Base-by-base conservation (phyloP, 2,888 invertebrate species). In the Volucella zonaria region DNA sequence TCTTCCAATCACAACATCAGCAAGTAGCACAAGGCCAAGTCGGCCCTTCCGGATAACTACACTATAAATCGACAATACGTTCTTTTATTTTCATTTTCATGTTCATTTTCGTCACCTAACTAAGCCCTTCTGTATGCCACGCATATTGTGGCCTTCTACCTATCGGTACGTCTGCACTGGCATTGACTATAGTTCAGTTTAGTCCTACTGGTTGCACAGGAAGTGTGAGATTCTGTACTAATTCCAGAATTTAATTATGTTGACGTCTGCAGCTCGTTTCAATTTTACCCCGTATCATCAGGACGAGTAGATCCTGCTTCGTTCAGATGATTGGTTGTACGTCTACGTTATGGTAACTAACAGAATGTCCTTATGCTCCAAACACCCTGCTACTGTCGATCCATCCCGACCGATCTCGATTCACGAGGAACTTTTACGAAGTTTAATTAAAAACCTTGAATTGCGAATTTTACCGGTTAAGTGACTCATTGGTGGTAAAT, bases 401-500 rank as follows among this genome's bases (percentile, higher is more conserved):
- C 31, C 4, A 31, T 14, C 12, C 14, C 58, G 49, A 49, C 47
- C 45, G 47, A 40, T 40, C 18, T 40, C 31, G 15, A 70, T 31
- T 31, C 31, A 6, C 6, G 31, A 6, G 6, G 31, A 31, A 31
- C 31, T 31, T 31, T 31, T 6, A 31, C 31, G 31, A 70, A 70
- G 40, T 70, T 70, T 58, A 70, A 70, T 58, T 70, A 70, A 58
- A 58, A 70, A 56, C 47, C 68, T 47, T 56, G 54, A n/a, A 15
- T 3, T n/a, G 23, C 12, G 51, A 54, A 23, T 54, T 54, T 23
- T 15, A 11, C n/a, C 8, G 31, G 4, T 31, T 31, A 31, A 31
- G 31, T 4, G 31, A 6, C 49, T 18, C 40, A 42, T 51, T 59
- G 59, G 40, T 40, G 18, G 49, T 49, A n/a, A n/a, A n/a, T n/a